Evolutionary conservation across 2,113 vertebrate species (phyloP).

Genomic region (Clupea harengus): DNA sequence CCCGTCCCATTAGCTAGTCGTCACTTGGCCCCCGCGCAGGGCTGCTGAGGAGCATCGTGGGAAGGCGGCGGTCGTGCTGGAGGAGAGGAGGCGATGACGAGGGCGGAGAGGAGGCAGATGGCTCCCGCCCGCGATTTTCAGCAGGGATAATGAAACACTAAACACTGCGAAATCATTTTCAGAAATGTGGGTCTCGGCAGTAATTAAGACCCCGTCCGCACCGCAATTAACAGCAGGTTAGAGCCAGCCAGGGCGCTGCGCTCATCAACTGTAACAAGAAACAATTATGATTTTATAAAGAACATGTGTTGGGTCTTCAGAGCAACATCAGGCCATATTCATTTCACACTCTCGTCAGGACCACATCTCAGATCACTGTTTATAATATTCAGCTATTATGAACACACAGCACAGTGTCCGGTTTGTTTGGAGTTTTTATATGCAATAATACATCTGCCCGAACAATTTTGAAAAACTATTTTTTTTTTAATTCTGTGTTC

Average conservation of each 20-base stretch:
- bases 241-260: neutral
- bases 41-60: slow-evolving; percentile 33
- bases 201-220: neutral
- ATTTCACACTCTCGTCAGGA: neutral
- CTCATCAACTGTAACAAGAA: slow-evolving; percentile 16
- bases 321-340: neutral
- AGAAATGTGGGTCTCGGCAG: neutral
- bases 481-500: too few relatives aligned
- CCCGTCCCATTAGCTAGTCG: slow-evolving; percentile 50
- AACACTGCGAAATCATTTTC: neutral
- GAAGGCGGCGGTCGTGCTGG: slow-evolving; percentile 29
- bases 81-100: neutral
- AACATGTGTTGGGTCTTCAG: slow-evolving; percentile 13
- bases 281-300: slow-evolving; percentile 13
- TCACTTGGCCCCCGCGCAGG: slow-evolving; percentile 44
- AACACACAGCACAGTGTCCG: neutral
- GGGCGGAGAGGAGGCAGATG: slow-evolving; percentile 24
- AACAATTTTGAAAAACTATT: too few relatives aligned
- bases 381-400: neutral
- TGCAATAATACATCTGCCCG: neutral
- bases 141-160: slow-evolving; percentile 18
- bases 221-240: slow-evolving; percentile 20
- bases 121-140: neutral
- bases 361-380: neutral
- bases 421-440: neutral